Percentiles rank a stretch among this genome's conserved stretches.
Evolutionary conservation across 2,113 vertebrate genomes (phyloP).

Genomic region (Thamnaconus septentrionalis): DNA sequence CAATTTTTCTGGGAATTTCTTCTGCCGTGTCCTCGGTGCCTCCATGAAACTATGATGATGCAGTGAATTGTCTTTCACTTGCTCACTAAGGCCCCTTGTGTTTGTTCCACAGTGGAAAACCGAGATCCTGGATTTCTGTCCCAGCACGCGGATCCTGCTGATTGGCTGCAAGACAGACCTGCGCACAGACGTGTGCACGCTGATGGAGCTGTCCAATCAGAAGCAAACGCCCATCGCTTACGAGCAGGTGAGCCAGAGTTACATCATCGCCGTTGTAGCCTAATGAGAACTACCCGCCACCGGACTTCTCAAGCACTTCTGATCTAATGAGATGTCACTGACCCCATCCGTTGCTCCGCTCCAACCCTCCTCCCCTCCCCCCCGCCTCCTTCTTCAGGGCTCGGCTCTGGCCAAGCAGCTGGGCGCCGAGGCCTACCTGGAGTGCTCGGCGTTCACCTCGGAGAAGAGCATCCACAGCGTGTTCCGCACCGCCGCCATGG

Average conservation of each 20-base stretch:
- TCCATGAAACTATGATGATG: neutral
- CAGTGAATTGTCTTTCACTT: no score
- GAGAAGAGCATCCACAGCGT: constrained; percentile 96
- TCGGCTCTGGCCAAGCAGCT: constrained; percentile 88
- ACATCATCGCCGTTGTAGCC: no score
- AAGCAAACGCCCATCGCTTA: constrained; percentile 91
- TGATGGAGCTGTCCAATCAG: constrained; percentile 94
- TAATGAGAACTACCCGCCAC: no score
- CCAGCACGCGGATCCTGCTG: constrained; percentile 89
- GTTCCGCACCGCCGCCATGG: constrained; percentile 86
- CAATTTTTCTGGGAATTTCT: neutral
- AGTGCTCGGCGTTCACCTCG: constrained; percentile 93
- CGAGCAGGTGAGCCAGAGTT: constrained; percentile 86
- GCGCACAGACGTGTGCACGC: constrained; percentile 90
- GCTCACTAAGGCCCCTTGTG: neutral
- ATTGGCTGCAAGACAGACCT: constrained; percentile 95
- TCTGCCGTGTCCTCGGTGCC: neutral
- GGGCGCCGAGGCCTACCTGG: constrained; percentile 90
- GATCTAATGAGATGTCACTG: no score
- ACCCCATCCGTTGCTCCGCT: no score
- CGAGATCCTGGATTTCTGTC: constrained; percentile 92
- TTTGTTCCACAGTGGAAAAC: constrained; percentile 85
- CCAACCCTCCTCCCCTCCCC: neutral
- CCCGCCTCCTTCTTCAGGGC: constrained; percentile 73
- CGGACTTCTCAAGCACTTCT: no score